phyloP scores from a whole-genome alignment of 2,113 vertebrate genomes.

The Chlorodrepanis virens region DNA sequence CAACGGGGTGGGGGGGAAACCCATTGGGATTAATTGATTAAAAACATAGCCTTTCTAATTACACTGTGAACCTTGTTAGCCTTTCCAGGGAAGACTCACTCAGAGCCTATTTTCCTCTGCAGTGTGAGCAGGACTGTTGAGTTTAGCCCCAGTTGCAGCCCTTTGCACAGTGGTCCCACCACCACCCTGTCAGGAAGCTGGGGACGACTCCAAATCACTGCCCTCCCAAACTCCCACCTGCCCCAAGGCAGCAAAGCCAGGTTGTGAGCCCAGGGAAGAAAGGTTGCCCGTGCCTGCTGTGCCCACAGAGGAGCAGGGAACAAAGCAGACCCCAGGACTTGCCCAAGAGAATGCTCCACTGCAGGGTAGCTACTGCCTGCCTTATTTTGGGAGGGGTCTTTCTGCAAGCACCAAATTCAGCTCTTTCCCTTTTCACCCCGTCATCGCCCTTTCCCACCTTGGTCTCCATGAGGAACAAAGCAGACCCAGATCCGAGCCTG shows the following conservation, averaged over 20 bases:
- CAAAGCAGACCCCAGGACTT: background rate
- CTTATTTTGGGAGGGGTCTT: background rate
- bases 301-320: background rate
- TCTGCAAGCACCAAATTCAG: background rate
- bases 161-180: background rate
- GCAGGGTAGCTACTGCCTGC: background rate
- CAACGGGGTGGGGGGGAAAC: background rate
- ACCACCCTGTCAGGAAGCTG: background rate
- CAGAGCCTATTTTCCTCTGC: background rate
- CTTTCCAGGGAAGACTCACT: background rate
- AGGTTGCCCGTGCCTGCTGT: background rate
- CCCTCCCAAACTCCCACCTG: background rate
- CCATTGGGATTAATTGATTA: background rate
- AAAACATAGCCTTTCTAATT: background rate
- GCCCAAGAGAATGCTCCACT: background rate
- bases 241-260: background rate
- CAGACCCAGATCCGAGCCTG: background rate
- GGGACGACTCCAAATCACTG: background rate
- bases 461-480: background rate
- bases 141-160: background rate
- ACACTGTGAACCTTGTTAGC: background rate
- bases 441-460: background rate
- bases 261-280: background rate
- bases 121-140: fast-evolving
- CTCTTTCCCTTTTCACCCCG: background rate